Percentiles rank a stretch among this genome's conserved stretches.
These are phyloP conservation scores for Pollimyrus isidori DNA, from an alignment of 2,113 vertebrate genomes.

Conservation along the genomic window DNA sequence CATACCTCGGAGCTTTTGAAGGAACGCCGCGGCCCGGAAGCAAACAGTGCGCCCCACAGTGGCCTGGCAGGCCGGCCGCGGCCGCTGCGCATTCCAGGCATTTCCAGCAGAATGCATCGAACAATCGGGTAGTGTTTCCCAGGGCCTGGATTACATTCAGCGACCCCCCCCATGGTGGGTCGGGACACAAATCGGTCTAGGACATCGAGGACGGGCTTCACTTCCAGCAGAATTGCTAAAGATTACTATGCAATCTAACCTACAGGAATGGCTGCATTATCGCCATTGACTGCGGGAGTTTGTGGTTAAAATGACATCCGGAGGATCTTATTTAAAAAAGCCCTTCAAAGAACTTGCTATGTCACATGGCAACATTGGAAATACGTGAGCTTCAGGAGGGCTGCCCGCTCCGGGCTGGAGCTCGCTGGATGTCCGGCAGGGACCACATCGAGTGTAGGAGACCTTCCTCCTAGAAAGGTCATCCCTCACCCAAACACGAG, in stretches of 20 bases:
- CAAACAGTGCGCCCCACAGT: background rate
- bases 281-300: background rate
- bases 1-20: background rate
- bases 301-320: background rate
- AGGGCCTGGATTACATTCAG: slow-evolving; percentile 8
- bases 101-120: slow-evolving; percentile 11
- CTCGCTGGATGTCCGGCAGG: background rate
- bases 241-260: background rate
- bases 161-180: background rate
- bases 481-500: background rate
- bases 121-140: slow-evolving; percentile 10
- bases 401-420: background rate
- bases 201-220: background rate
- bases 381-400: background rate
- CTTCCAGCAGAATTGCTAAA: background rate
- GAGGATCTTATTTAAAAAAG: background rate
- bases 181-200: background rate
- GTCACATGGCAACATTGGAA: background rate
- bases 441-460: background rate
- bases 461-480: background rate
- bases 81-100: slow-evolving; percentile 5
- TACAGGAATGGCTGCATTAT: background rate
- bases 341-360: background rate
- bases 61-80: background rate
- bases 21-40: background rate